A percentile compares a stretch with the other conserved stretches of the same genome.
Conservation (phyloP, 2,113 vertebrate genomes). For the Caracal caracal region DNA sequence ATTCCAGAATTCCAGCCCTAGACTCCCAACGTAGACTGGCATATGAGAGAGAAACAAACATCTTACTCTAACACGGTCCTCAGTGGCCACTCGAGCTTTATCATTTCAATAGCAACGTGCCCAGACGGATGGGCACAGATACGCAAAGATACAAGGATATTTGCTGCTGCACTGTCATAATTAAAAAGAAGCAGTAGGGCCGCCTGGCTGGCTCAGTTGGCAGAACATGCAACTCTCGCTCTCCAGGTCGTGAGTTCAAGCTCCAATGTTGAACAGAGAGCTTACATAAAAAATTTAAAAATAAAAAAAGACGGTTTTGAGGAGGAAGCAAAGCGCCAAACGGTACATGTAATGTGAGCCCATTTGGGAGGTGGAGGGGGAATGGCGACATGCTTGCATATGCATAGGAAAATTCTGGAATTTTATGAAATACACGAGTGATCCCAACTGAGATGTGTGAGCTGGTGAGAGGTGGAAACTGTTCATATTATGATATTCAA, state of each 20-base stretch:
- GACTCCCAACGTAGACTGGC: neutral
- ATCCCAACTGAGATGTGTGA: neutral
- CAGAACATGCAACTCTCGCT: neutral
- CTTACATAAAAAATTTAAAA: no score
- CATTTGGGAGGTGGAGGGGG: accelerated
- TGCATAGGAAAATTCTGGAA: neutral
- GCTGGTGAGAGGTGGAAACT: neutral
- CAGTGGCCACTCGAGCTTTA: neutral
- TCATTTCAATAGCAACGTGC: neutral
- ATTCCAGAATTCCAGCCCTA: neutral
- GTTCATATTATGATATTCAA: neutral
- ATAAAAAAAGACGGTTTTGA: no score
- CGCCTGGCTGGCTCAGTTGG: neutral
- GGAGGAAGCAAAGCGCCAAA: neutral
- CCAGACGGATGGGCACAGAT: neutral
- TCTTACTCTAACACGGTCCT: neutral
- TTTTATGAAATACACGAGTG: neutral
- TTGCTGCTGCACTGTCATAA: neutral
- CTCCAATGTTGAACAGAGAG: neutral
- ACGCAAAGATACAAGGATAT: neutral
- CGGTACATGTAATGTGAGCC: neutral
- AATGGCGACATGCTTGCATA: no score
- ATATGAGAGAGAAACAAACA: neutral
- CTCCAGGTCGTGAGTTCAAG: neutral
- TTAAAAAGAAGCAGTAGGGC: neutral